A percentile compares a stretch with the other conserved stretches of the same genome.
phyloP scores from a whole-genome alignment of 2,797 vertebrate genomes.

The Iguana delicatissima region DNA sequence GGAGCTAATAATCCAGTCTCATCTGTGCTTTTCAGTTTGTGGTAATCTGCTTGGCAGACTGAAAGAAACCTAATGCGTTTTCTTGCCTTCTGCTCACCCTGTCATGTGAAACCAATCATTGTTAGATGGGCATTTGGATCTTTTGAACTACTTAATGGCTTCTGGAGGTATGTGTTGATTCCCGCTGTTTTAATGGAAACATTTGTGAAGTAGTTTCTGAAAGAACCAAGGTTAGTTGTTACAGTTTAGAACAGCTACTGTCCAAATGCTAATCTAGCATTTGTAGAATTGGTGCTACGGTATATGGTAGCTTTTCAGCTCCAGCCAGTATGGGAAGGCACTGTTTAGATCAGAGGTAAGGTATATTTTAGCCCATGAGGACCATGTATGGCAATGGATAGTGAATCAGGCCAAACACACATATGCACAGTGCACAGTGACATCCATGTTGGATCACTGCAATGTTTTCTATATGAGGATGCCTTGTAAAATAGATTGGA shows the following conservation, averaged over 20 bases:
- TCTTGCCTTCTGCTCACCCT: too few relatives aligned
- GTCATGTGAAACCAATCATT: not conserved
- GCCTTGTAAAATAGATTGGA: too few relatives aligned
- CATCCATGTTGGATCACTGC: not conserved
- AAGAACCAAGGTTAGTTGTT: too few relatives aligned
- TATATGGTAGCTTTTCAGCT: not conserved
- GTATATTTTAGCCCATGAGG: too few relatives aligned
- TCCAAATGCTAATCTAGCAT: not conserved
- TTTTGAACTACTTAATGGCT: not conserved
- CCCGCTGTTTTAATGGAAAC: not conserved
- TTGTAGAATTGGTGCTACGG: not conserved
- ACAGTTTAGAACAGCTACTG: not conserved
- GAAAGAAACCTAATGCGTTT: not conserved
- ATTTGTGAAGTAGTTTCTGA: not conserved
- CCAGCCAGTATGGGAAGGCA: not conserved
- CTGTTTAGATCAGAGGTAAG: not conserved
- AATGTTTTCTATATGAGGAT: too few relatives aligned
- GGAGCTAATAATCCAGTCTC: not conserved
- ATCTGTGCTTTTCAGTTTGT: not conserved
- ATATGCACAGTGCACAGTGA: not conserved
- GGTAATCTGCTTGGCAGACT: not conserved
- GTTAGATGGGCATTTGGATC: not conserved
- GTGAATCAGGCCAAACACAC: too few relatives aligned
- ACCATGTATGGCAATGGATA: not conserved
- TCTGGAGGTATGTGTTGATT: not conserved